These are phyloP conservation scores for Sialia sialis DNA, from an alignment of 2,113 vertebrate species.

Conservation along the genomic window DNA sequence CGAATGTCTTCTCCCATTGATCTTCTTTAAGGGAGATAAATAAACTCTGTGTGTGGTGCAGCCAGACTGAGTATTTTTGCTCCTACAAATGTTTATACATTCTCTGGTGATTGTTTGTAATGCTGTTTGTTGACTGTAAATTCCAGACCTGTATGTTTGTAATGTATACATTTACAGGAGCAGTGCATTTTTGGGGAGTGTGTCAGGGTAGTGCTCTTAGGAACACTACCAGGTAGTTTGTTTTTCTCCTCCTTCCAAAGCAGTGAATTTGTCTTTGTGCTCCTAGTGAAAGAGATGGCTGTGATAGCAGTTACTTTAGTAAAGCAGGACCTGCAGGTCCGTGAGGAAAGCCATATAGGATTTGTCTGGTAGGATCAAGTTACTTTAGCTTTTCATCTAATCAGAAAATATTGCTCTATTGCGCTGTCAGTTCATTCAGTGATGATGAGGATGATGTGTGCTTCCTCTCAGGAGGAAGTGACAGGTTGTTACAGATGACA, in stretches of 20 bases:
- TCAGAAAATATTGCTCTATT: background rate
- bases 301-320: background rate
- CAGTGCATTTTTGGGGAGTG: background rate
- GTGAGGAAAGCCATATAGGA: background rate
- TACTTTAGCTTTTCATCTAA: slow-evolving; percentile 26
- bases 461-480: background rate
- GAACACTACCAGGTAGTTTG: background rate
- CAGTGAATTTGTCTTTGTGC: slow-evolving; percentile 32
- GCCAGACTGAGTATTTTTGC: slow-evolving; percentile 31
- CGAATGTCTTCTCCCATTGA: slow-evolving; percentile 52
- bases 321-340: slow-evolving; percentile 2
- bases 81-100: slow-evolving; percentile 52
- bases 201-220: background rate
- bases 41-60: slow-evolving; percentile 62
- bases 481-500: background rate
- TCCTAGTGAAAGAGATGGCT: slow-evolving; percentile 9
- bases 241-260: background rate
- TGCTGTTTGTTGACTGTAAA: slow-evolving; percentile 67
- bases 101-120: slow-evolving; percentile 45
- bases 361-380: background rate
- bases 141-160: slow-evolving; percentile 56
- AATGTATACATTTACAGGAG: slow-evolving; percentile 54
- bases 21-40: slow-evolving; percentile 58
- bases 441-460: background rate
- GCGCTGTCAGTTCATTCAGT: background rate